phyloP scores from a whole-genome alignment of 1,140 invertebrate species.

The Mamestra configurata region DNA sequence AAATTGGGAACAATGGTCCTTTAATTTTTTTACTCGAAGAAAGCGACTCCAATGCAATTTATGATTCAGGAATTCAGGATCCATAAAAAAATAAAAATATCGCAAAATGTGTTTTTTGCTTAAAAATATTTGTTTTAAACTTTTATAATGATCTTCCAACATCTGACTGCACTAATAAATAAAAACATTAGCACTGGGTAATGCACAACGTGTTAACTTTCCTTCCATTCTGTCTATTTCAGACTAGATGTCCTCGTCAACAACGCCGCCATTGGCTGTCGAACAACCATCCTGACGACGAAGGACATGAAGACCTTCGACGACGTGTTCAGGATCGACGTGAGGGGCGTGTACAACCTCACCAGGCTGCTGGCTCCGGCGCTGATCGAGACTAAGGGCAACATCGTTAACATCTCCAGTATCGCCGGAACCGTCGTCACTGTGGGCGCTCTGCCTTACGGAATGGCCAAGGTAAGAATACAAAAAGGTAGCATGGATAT shows the following conservation, averaged over 20 bases:
- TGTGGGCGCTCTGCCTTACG: slow-evolving; percentile 90
- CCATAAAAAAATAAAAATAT: too few species aligned
- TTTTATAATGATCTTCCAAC: too few species aligned
- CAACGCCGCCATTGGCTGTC: slow-evolving; percentile 91
- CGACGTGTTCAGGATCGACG: slow-evolving; percentile 91
- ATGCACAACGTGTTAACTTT: too few species aligned
- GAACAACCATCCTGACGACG: slow-evolving; percentile 93
- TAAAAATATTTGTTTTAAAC: too few species aligned
- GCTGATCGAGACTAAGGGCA: slow-evolving; percentile 91
- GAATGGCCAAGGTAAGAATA: slow-evolving; percentile 90
- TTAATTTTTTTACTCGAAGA: too few species aligned
- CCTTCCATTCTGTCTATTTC: neutral
- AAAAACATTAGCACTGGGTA: too few species aligned
- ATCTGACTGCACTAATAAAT: too few species aligned
- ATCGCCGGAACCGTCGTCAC: slow-evolving; percentile 91
- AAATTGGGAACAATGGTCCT: too few species aligned
- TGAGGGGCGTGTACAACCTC: slow-evolving; percentile 91
- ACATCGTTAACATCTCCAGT: slow-evolving; percentile 93
- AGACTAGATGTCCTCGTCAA: slow-evolving; percentile 91
- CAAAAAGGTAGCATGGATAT: too few species aligned
- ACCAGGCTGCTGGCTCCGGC: slow-evolving; percentile 92
- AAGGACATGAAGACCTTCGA: slow-evolving; percentile 92
- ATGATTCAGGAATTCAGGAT: too few species aligned
- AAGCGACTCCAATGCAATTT: too few species aligned
- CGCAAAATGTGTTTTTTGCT: too few species aligned